Evolutionary conservation across 2,797 vertebrate genomes (phyloP).

Genomic region (Poecilia gillii): DNA sequence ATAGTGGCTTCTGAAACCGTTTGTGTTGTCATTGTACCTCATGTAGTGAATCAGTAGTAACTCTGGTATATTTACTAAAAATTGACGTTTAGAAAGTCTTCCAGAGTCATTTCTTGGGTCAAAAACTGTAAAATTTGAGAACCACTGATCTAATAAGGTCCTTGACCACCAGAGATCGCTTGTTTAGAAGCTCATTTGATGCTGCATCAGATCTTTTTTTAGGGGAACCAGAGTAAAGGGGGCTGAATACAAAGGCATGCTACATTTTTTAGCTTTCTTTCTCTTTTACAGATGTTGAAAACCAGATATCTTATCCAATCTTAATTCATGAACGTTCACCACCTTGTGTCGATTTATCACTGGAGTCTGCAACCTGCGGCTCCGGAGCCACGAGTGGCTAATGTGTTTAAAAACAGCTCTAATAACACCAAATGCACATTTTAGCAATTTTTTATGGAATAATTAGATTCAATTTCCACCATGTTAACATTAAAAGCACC

Average conservation of each 20-base stretch:
- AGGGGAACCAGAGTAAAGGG: neutral
- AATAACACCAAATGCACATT: no score
- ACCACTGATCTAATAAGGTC: neutral
- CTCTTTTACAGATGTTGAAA: neutral
- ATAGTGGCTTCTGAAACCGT: neutral
- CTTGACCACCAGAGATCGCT: neutral
- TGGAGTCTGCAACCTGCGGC: no score
- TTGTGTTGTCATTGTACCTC: neutral
- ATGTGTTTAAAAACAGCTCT: no score
- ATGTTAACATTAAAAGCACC: no score
- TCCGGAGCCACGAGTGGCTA: no score
- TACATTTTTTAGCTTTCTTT: neutral
- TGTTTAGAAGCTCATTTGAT: neutral
- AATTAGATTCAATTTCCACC: no score
- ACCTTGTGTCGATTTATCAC: neutral
- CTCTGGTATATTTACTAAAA: neutral
- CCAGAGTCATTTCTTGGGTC: neutral
- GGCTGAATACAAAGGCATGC: neutral
- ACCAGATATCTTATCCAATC: neutral
- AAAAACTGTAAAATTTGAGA: neutral
- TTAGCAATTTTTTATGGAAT: no score
- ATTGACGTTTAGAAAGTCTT: slow-evolving; percentile 1
- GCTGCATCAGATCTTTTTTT: neutral
- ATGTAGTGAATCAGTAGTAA: neutral
- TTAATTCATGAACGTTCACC: neutral